Percentiles rank a stretch among this genome's conserved stretches.
Evolutionary conservation across 1,140 invertebrate genomes (phyloP).

Genomic region (Venustaconcha ellipsiformis): DNA sequence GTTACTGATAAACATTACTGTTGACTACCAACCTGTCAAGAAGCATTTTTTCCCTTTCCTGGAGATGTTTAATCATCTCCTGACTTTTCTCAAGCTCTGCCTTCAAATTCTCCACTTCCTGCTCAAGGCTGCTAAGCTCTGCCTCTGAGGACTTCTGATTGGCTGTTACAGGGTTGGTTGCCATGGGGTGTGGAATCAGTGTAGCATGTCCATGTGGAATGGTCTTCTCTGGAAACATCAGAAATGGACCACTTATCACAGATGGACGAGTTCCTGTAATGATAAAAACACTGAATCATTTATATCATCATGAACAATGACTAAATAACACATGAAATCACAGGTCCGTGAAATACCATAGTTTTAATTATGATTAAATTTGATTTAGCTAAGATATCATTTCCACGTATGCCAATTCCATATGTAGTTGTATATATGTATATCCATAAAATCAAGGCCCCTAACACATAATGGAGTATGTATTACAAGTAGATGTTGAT

Average conservation of each 20-base stretch:
- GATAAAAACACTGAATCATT: too few species aligned
- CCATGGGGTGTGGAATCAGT: conserved; percentile 3
- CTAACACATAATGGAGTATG: too few species aligned
- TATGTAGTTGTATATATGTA: too few species aligned
- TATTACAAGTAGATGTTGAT: too few species aligned
- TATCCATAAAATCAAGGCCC: too few species aligned
- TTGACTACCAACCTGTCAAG: conserved; percentile 50
- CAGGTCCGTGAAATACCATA: too few species aligned
- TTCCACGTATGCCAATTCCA: too few species aligned
- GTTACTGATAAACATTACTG: conserved; percentile 60
- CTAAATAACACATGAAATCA: too few species aligned
- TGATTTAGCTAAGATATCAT: too few species aligned
- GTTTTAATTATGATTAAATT: too few species aligned
- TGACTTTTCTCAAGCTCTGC: conserved; percentile 70
- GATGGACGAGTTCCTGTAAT: conserved; percentile 41
- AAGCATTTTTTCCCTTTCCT: conserved; percentile 67
- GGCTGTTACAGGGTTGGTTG: not conserved
- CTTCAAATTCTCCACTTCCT: conserved; percentile 71
- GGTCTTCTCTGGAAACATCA: conserved; percentile 8
- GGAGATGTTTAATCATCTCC: conserved; percentile 69
- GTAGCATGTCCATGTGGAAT: conserved; percentile 24
- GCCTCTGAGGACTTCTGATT: conserved; percentile 15
- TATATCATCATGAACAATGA: too few species aligned
- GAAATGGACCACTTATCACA: conserved; percentile 37
- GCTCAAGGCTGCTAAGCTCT: conserved; percentile 44